phyloP scores from a whole-genome alignment of 2,888 invertebrate genomes.

The Amiota minor region DNA sequence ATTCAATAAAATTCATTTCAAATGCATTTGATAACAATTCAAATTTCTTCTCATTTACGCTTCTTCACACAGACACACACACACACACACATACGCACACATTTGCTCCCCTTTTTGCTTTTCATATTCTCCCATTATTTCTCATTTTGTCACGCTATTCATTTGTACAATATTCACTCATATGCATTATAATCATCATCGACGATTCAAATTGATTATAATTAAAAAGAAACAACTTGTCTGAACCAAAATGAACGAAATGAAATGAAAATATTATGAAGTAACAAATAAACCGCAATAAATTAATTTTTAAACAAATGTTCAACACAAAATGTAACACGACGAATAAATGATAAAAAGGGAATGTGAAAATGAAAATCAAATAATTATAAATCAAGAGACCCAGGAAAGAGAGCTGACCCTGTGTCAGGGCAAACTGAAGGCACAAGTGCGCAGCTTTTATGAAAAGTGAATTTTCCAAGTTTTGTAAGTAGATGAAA shows the following conservation, averaged over 20 bases:
- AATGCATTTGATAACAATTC: no score
- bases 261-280: background rate
- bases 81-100: no score
- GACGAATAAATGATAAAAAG: no score
- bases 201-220: background rate
- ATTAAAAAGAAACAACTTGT: background rate
- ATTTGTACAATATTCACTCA: no score
- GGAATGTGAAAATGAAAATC: background rate
- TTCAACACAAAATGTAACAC: background rate
- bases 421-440: slow-evolving; percentile 25
- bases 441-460: slow-evolving; percentile 67
- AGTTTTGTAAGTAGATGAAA: background rate
- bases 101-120: no score
- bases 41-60: no score
- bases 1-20: no score
- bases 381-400: slow-evolving; percentile 14
- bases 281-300: slow-evolving; percentile 9
- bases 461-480: slow-evolving; percentile 68
- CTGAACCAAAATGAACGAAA: background rate
- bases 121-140: no score
- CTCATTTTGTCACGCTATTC: no score
- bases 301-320: background rate
- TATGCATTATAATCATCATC: slow-evolving; percentile 6
- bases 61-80: no score
- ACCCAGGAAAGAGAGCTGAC: slow-evolving; percentile 9